Percentiles rank a stretch among this genome's conserved stretches.
phyloP scores from a whole-genome alignment of 1,140 invertebrate species.

The Argopecten irradians region DNA sequence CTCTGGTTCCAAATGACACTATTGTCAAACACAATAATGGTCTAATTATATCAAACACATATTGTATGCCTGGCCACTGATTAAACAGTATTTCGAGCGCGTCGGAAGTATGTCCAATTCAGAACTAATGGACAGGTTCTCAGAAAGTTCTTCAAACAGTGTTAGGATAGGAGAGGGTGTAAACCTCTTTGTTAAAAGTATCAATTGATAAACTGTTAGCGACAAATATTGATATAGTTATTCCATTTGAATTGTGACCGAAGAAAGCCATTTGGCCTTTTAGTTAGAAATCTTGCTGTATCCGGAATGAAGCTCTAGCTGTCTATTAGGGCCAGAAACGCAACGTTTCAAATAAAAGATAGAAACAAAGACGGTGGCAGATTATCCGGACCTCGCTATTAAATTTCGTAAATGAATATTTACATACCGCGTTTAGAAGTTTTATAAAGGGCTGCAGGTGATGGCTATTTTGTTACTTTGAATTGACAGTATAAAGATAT shows the following conservation, averaged over 20 bases:
- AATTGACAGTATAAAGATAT: slow-evolving; percentile 18
- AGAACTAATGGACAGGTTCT: neutral
- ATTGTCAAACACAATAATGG: neutral
- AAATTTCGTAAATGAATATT: neutral
- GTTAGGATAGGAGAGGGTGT: neutral
- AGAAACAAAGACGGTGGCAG: neutral
- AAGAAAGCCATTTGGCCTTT: neutral
- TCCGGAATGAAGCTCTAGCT: neutral
- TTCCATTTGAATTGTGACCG: neutral
- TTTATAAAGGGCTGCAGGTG: neutral
- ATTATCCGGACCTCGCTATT: slow-evolving; percentile 8
- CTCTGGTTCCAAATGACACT: neutral
- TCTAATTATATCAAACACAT: neutral
- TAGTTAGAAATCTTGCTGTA: neutral
- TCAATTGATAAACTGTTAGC: slow-evolving; percentile 4
- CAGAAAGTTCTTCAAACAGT: neutral
- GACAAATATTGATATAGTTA: neutral
- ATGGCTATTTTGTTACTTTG: slow-evolving; percentile 18
- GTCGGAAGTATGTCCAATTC: neutral
- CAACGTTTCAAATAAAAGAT: neutral
- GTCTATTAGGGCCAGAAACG: neutral
- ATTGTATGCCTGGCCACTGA: neutral
- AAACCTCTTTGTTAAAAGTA: neutral
- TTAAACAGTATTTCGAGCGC: neutral
- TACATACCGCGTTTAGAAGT: neutral